Conservation (phyloP, 2,888 invertebrate species). For the Yponomeuta cagnagella region DNA sequence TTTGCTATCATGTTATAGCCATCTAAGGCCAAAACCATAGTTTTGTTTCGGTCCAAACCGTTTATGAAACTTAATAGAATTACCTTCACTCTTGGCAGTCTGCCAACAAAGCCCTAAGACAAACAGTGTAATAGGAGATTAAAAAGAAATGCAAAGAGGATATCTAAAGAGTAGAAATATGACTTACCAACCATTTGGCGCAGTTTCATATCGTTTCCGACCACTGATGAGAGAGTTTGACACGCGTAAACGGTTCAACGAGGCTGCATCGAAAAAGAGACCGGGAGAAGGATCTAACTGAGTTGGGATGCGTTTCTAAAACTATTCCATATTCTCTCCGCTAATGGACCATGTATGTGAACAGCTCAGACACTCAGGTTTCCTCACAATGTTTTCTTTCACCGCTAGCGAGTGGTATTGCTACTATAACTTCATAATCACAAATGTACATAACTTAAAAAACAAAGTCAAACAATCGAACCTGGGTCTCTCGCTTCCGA, state of each 20-base stretch:
- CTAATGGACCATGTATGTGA: too few species aligned
- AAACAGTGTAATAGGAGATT: slow-evolving; percentile 9
- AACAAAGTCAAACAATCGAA: too few species aligned
- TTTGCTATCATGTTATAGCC: not conserved
- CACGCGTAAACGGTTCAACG: not conserved
- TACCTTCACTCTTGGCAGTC: not conserved
- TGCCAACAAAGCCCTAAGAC: slow-evolving; percentile 7
- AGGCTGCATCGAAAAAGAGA: too few species aligned
- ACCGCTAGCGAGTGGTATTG: too few species aligned
- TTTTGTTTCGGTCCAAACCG: not conserved
- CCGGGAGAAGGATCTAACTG: too few species aligned
- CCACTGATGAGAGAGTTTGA: not conserved
- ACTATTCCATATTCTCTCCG: too few species aligned
- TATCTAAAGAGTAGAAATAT: not conserved
- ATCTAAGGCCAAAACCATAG: not conserved
- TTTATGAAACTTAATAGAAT: not conserved
- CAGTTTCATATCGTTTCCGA: not conserved
- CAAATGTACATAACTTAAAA: too few species aligned
- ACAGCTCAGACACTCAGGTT: too few species aligned
- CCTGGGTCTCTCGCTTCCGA: too few species aligned
- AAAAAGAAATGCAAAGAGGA: slow-evolving; percentile 6
- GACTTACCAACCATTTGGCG: not conserved
- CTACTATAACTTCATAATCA: too few species aligned
- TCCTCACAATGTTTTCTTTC: too few species aligned
- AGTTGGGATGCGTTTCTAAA: too few species aligned